These are phyloP conservation scores for Aromia moschata DNA, from an alignment of 2,888 invertebrate genomes.

Conservation along the genomic window DNA sequence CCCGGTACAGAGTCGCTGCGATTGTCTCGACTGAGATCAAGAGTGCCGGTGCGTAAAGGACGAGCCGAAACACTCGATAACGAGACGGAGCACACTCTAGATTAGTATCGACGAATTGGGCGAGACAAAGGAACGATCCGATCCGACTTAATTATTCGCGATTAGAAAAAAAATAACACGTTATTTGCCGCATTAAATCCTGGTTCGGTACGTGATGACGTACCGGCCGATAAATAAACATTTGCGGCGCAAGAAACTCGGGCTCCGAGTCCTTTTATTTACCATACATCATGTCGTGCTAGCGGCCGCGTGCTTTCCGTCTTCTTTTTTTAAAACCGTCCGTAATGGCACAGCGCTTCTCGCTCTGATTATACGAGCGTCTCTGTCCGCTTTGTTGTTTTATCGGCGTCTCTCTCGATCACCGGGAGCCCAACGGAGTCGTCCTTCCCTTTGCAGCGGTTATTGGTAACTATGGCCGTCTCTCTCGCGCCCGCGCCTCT, in stretches of 20 bases:
- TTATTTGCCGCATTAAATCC: conserved; percentile 4
- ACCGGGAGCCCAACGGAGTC: conserved; percentile 13
- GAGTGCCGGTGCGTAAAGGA: too few species aligned
- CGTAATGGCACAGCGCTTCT: conserved; percentile 50
- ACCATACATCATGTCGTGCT: conserved; percentile 49
- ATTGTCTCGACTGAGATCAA: too few species aligned
- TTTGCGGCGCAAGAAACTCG: conserved; percentile 28
- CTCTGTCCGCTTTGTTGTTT: conserved; percentile 44
- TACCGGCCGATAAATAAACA: conserved; percentile 33
- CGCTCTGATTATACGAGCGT: conserved; percentile 51
- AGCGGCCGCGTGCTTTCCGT: conserved; percentile 35
- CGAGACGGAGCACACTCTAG: too few species aligned
- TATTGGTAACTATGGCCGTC: conserved; percentile 33
- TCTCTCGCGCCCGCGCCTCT: conserved; percentile 13
- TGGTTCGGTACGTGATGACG: background rate
- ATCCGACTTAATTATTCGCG: too few species aligned
- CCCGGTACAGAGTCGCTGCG: too few species aligned
- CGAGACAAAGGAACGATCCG: too few species aligned
- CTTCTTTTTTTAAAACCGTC: conserved; percentile 50
- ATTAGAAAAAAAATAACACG: background rate
- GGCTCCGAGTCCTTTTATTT: conserved; percentile 39
- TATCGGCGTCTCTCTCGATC: conserved; percentile 33
- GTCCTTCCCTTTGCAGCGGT: conserved; percentile 35
- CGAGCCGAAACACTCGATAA: too few species aligned
- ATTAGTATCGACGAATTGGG: too few species aligned